A percentile compares a stretch with the other conserved stretches of the same genome.
phyloP scores from a whole-genome alignment of 2,888 invertebrate genomes.

The Yponomeuta malinellus region DNA sequence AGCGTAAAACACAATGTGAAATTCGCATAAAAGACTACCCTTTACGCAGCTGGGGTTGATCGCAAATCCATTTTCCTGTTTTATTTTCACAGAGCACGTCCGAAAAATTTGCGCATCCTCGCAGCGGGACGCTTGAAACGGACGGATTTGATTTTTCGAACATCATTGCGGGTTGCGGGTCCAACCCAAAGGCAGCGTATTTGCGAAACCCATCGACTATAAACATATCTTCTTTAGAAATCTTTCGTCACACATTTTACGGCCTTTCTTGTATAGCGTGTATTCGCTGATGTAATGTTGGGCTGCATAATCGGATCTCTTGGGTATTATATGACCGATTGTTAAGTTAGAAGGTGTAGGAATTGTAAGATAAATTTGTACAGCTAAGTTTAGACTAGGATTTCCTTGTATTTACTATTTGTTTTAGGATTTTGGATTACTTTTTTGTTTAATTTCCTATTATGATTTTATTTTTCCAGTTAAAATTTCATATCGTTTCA shows the following conservation, averaged over 20 bases:
- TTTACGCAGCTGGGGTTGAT: background rate
- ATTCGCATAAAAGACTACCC: background rate
- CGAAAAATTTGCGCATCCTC: background rate
- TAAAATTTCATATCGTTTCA: no score
- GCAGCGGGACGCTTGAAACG: background rate
- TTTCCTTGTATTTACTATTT: no score
- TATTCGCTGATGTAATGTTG: background rate
- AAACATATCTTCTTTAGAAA: background rate
- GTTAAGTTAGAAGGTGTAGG: background rate
- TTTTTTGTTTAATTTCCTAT: no score
- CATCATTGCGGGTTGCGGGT: background rate
- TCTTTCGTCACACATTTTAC: conserved; percentile 3
- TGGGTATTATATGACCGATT: background rate
- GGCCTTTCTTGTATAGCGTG: background rate
- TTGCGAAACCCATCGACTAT: background rate
- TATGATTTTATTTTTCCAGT: no score
- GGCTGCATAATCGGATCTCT: background rate
- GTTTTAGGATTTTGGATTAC: no score
- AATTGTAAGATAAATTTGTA: background rate
- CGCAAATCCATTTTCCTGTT: background rate
- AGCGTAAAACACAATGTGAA: no score
- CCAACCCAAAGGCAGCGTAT: background rate
- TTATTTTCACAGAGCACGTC: background rate
- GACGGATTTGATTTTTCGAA: background rate
- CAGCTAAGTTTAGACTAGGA: no score